Evolutionary conservation across 2,797 vertebrate genomes (phyloP).

Genomic region (Glossophaga mutica): DNA sequence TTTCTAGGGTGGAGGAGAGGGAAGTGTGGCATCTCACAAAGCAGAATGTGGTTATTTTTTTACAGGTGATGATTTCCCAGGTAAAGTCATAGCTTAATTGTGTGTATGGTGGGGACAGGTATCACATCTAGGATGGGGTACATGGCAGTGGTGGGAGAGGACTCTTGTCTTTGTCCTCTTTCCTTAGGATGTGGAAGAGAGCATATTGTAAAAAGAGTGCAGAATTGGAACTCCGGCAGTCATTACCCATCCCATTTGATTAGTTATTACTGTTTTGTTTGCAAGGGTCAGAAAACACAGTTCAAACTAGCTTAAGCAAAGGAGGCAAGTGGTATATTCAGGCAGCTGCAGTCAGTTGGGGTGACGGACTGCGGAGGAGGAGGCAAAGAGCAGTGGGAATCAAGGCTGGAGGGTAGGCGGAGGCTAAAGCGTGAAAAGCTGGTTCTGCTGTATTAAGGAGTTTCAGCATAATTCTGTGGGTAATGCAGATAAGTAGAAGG

Average conservation of each 20-base stretch:
- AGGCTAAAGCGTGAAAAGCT: background rate
- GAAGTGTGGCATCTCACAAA: background rate
- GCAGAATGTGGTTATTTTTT: background rate
- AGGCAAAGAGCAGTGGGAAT: background rate
- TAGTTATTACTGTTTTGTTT: background rate
- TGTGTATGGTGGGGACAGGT: background rate
- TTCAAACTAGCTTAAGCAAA: background rate
- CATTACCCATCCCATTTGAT: background rate
- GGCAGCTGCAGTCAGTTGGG: background rate
- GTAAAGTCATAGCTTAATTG: background rate
- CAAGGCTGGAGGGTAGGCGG: background rate
- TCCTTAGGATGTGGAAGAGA: background rate
- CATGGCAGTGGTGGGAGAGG: background rate
- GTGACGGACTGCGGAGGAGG: background rate
- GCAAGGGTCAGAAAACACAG: constrained; percentile 12
- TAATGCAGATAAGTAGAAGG: background rate
- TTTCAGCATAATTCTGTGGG: background rate
- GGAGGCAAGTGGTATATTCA: background rate
- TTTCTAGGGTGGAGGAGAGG: background rate
- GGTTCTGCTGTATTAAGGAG: background rate
- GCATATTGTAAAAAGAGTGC: background rate
- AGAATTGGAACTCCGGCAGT: background rate
- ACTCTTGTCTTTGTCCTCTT: background rate
- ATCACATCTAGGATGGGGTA: background rate
- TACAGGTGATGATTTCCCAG: background rate